Percentiles rank a stretch among this genome's conserved stretches.
Conservation (phyloP, 2,113 vertebrate species). For the Suncus etruscus region DNA sequence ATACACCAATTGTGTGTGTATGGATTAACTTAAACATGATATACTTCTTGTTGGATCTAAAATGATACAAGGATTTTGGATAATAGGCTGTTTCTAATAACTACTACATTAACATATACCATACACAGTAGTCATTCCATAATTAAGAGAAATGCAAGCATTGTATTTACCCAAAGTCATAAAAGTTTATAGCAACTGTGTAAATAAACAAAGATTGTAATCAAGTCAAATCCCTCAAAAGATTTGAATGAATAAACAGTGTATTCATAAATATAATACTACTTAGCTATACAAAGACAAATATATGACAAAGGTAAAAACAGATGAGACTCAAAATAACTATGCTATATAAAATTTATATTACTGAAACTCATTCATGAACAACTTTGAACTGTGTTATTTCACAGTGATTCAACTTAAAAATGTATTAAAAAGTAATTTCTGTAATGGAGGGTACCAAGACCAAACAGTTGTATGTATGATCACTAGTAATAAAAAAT, state of each 20-base stretch:
- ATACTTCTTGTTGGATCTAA: background rate
- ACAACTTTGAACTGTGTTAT: too few relatives aligned
- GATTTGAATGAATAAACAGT: background rate
- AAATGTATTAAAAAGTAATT: too few relatives aligned
- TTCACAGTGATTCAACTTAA: too few relatives aligned
- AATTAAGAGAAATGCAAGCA: background rate
- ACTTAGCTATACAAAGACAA: background rate
- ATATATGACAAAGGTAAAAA: background rate
- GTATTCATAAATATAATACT: background rate
- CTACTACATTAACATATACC: background rate
- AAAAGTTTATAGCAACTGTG: background rate
- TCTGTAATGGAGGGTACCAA: too few relatives aligned
- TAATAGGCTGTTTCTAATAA: conserved; percentile 2
- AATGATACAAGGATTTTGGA: background rate
- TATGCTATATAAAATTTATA: background rate
- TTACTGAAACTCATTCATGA: too few relatives aligned
- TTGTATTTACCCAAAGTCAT: background rate
- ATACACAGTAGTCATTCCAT: background rate
- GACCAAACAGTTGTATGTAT: too few relatives aligned
- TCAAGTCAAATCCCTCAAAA: background rate
- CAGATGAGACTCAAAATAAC: background rate
- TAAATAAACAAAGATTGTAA: background rate
- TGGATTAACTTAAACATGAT: background rate
- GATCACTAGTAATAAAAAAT: too few relatives aligned
- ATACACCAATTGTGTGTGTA: background rate